Conservation (phyloP, 2,797 vertebrate species). For the Pogoniulus pusillus region DNA sequence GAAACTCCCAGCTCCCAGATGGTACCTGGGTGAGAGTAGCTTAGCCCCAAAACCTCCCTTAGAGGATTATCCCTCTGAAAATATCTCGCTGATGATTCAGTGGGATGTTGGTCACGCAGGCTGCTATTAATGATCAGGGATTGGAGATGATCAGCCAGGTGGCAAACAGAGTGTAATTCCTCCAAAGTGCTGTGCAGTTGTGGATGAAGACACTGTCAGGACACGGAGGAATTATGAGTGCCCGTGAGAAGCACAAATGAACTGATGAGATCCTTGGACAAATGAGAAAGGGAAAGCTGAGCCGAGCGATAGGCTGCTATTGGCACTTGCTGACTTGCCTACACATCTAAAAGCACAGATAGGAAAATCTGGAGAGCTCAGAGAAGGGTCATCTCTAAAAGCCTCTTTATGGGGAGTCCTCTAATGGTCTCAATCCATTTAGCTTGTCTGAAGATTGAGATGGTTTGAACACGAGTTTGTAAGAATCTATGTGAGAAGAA, state of each 20-base stretch:
- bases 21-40: neutral
- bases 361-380: neutral
- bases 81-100: neutral
- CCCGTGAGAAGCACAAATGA: constrained; percentile 11
- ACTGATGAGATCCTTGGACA: neutral
- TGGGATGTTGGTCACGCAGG: neutral
- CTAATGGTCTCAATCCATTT: constrained; percentile 24
- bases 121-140: neutral
- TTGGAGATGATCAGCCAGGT: neutral
- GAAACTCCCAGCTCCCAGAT: neutral
- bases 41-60: neutral
- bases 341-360: neutral
- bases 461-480: constrained; percentile 18
- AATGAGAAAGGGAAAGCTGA: neutral
- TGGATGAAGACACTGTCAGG: neutral
- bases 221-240: neutral
- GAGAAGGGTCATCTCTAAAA: constrained; percentile 34
- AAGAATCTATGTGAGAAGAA: constrained; percentile 17
- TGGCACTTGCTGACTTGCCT: constrained; percentile 25
- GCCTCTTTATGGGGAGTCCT: neutral
- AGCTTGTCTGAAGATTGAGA: constrained; percentile 28
- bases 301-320: neutral
- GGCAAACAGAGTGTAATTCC: constrained; percentile 4
- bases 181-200: constrained; percentile 13
- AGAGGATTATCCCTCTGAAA: neutral